Percentiles rank a stretch among this genome's conserved stretches.
These are phyloP conservation scores for Papilio gigon DNA, from an alignment of 2,888 invertebrate species.

Conservation along the genomic window DNA sequence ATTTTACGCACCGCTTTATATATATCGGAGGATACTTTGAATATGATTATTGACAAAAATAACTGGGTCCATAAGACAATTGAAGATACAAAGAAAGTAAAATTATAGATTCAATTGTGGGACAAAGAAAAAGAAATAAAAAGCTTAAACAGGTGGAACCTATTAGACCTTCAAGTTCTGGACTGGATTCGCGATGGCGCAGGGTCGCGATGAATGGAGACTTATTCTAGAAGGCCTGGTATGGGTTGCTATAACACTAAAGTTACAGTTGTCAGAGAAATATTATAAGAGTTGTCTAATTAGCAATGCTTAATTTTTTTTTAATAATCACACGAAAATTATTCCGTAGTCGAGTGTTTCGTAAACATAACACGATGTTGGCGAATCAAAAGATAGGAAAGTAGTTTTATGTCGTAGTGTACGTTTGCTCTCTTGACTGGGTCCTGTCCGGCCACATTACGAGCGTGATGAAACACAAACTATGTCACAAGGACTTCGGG, in stretches of 20 bases:
- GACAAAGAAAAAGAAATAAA: no score
- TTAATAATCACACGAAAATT: no score
- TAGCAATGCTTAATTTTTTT: not conserved
- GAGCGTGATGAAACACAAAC: conserved; percentile 78
- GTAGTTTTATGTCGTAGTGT: conserved; percentile 59
- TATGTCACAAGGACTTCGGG: conserved; percentile 71
- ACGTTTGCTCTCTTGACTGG: conserved; percentile 63
- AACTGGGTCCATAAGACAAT: not conserved
- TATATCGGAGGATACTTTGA: not conserved
- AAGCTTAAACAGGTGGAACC: no score
- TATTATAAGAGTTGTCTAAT: not conserved
- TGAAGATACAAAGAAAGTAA: not conserved
- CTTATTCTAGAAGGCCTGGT: no score
- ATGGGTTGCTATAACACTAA: no score
- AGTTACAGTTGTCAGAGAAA: not conserved
- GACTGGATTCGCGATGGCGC: no score
- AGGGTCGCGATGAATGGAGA: no score
- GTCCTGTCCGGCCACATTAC: conserved; percentile 57
- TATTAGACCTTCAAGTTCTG: no score
- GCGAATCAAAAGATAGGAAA: conserved; percentile 27
- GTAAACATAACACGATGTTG: not conserved
- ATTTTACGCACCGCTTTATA: conserved; percentile 13
- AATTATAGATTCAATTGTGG: not conserved
- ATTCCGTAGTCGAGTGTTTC: no score
- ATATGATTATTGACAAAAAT: not conserved